Conservation (phyloP, 2,797 vertebrate genomes). For the Coregonus ussuriensis region DNA sequence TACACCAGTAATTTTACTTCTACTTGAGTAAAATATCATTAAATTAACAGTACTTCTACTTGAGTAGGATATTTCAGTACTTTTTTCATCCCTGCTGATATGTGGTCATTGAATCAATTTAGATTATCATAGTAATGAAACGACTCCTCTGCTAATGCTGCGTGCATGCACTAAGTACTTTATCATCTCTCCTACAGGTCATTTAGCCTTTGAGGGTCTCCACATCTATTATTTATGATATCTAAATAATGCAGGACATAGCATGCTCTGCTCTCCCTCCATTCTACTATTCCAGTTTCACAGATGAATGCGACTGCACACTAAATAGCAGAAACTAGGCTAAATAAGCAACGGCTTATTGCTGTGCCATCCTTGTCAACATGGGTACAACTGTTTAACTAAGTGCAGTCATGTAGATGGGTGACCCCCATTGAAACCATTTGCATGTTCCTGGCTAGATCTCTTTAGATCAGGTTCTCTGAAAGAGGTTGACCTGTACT, state of each 20-base stretch:
- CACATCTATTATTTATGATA: conserved; percentile 22
- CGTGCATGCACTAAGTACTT: conserved; percentile 6
- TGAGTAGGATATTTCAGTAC: no score
- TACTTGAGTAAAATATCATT: no score
- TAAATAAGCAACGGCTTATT: background rate
- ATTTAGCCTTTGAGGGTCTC: conserved; percentile 12
- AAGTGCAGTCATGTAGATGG: background rate
- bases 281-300: no score
- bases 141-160: conserved; percentile 18
- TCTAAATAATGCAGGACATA: conserved; percentile 20
- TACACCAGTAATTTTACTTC: no score
- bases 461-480: background rate
- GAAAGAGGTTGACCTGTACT: background rate
- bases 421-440: background rate
- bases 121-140: conserved; percentile 12
- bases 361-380: background rate
- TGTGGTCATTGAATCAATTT: conserved; percentile 12
- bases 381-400: conserved; percentile 1
- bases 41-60: no score
- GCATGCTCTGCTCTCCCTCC: no score
- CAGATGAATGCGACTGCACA: background rate
- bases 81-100: background rate
- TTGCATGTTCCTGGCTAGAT: background rate
- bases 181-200: conserved; percentile 8
- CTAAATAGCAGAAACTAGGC: background rate